phyloP scores from a whole-genome alignment of 2,113 vertebrate genomes.

The Oryzias javanicus region DNA sequence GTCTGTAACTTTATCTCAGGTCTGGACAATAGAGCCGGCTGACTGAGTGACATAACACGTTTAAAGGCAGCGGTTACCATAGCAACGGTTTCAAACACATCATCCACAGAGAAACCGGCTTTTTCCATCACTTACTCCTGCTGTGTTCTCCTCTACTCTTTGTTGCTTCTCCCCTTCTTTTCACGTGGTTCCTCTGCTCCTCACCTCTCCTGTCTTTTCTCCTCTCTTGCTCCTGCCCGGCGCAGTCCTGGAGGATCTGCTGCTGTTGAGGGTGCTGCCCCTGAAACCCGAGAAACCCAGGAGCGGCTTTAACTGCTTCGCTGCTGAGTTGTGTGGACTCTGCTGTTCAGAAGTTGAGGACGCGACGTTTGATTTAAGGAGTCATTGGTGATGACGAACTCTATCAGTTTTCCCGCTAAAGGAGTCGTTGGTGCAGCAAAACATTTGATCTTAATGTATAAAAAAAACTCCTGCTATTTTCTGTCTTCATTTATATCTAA shows the following conservation, averaged over 20 bases:
- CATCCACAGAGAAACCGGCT: conserved; percentile 21
- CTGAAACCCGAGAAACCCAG: conserved; percentile 72
- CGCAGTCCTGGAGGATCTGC: conserved; percentile 55
- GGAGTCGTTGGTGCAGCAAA: no score
- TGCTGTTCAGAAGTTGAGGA: no score
- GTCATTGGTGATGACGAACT: no score
- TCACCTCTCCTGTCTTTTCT: conserved; percentile 23
- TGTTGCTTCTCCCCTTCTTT: conserved; percentile 15
- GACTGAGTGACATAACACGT: conserved; percentile 37
- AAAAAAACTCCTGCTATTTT: no score
- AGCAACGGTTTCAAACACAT: conserved; percentile 36
- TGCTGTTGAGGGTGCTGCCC: conserved; percentile 56
- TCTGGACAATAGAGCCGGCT: conserved; percentile 54
- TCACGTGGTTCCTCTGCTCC: neutral
- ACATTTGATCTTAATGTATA: no score
- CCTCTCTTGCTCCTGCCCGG: conserved; percentile 23
- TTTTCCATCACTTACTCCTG: conserved; percentile 42
- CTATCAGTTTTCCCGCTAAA: no score
- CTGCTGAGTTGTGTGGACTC: conserved; percentile 27
- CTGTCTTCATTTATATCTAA: no score
- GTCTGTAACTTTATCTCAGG: conserved; percentile 53
- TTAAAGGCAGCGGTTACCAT: neutral
- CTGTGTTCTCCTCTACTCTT: conserved; percentile 19
- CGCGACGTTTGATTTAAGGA: no score
- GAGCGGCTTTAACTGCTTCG: conserved; percentile 62